Conservation (phyloP, 2,888 invertebrate species). For the Drosophila lutescens region DNA sequence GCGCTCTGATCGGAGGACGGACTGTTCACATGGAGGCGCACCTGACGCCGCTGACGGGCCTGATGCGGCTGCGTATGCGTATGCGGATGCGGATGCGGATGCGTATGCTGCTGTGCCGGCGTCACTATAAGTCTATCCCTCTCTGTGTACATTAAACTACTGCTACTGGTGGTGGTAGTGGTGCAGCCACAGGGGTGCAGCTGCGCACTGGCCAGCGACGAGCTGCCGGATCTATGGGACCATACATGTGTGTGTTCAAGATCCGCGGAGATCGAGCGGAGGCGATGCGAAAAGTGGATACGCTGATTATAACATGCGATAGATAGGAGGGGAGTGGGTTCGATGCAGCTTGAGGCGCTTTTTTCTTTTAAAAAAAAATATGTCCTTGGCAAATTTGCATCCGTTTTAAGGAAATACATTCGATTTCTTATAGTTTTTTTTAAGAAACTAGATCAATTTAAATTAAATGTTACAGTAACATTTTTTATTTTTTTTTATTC, state of each 20-base stretch:
- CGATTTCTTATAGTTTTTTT: too few species aligned
- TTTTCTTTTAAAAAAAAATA: too few species aligned
- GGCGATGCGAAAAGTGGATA: constrained; percentile 17
- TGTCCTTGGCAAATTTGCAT: too few species aligned
- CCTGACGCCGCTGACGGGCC: constrained; percentile 61
- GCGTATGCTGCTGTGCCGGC: constrained; percentile 45
- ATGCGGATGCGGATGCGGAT: constrained; percentile 38
- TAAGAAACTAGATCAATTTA: too few species aligned
- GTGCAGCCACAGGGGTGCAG: constrained; percentile 68
- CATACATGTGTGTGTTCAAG: neutral
- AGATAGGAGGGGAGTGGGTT: too few species aligned
- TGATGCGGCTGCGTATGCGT: constrained; percentile 30
- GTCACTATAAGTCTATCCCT: constrained; percentile 81
- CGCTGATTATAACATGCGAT: constrained; percentile 18
- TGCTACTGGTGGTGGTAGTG: constrained; percentile 56
- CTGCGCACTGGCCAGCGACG: constrained; percentile 80
- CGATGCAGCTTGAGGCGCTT: neutral
- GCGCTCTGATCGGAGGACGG: constrained; percentile 75
- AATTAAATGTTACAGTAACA: too few species aligned
- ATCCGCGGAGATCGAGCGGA: constrained; percentile 6
- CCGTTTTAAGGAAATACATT: too few species aligned
- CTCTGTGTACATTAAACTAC: constrained; percentile 79
- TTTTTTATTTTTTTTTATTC: too few species aligned
- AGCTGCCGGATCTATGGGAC: constrained; percentile 74
- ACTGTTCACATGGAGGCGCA: constrained; percentile 73